Percentiles rank a stretch among this genome's conserved stretches.
These are phyloP conservation scores for Chloromyia formosa DNA, from an alignment of 2,888 invertebrate species.

Conservation along the genomic window DNA sequence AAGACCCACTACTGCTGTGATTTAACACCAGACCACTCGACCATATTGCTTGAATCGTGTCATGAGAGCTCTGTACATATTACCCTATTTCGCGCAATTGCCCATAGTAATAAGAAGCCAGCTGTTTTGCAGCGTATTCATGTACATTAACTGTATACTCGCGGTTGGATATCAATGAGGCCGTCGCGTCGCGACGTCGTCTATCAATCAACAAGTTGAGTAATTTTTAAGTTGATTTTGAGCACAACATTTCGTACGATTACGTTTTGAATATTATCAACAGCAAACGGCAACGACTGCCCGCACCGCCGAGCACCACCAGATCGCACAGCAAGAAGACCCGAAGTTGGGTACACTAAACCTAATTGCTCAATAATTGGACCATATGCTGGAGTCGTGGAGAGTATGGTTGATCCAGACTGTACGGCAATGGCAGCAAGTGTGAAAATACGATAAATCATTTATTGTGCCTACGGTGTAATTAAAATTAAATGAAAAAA, in stretches of 20 bases:
- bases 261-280: too few relatives aligned
- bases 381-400: conserved; percentile 31
- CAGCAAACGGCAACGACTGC: neutral
- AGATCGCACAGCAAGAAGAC: neutral
- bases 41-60: too few relatives aligned
- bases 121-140: too few relatives aligned
- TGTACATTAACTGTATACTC: too few relatives aligned
- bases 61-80: too few relatives aligned
- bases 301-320: neutral
- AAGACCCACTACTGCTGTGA: too few relatives aligned
- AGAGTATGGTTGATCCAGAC: neutral
- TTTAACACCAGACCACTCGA: too few relatives aligned
- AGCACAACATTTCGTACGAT: neutral
- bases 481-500: too few relatives aligned
- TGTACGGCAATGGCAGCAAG: neutral
- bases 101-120: too few relatives aligned
- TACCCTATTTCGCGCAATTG: too few relatives aligned
- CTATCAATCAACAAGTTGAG: conserved; percentile 44
- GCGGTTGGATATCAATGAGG: neutral
- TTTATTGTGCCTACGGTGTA: neutral
- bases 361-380: conserved; percentile 38
- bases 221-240: conserved; percentile 30
- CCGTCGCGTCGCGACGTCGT: neutral
- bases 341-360: neutral
- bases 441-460: conserved; percentile 33